Evolutionary conservation across 2,113 vertebrate genomes (phyloP).

Genomic region (Kryptolebias marmoratus): DNA sequence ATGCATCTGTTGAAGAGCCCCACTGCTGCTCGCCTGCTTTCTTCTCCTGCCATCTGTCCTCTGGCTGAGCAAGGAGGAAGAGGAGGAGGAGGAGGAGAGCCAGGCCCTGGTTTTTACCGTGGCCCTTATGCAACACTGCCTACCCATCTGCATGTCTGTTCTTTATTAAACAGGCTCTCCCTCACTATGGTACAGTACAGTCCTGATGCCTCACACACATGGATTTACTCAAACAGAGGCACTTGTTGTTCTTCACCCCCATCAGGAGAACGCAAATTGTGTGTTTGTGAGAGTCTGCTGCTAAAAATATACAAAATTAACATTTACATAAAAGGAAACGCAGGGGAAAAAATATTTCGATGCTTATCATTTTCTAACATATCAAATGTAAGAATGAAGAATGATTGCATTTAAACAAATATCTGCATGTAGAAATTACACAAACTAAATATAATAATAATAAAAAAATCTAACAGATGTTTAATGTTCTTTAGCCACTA

Average conservation of each 20-base stretch:
- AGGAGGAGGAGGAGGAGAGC: slow-evolving; percentile 30
- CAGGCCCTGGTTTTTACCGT: slow-evolving; percentile 33
- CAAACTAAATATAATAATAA: too few relatives aligned
- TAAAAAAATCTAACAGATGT: too few relatives aligned
- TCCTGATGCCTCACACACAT: slow-evolving; percentile 41
- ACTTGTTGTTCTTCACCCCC: slow-evolving; percentile 57
- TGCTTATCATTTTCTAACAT: too few relatives aligned
- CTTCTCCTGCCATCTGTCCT: slow-evolving; percentile 67
- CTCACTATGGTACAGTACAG: slow-evolving; percentile 18
- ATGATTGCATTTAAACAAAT: too few relatives aligned
- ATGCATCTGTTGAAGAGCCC: slow-evolving; percentile 54
- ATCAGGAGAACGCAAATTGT: slow-evolving; percentile 22
- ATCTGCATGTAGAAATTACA: too few relatives aligned
- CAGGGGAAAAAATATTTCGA: too few relatives aligned
- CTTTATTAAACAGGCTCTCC: slow-evolving; percentile 49
- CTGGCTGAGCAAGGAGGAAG: slow-evolving; percentile 28
- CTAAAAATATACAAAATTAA: too few relatives aligned
- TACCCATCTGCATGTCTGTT: slow-evolving; percentile 55
- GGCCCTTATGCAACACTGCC: slow-evolving; percentile 50
- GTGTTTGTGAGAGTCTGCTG: neutral
- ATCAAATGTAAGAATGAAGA: too few relatives aligned
- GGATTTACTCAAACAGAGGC: slow-evolving; percentile 66
- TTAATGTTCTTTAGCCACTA: too few relatives aligned
- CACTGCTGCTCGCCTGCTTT: slow-evolving; percentile 36
- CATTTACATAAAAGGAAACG: too few relatives aligned